phyloP scores from a whole-genome alignment of 2,113 vertebrate genomes.

The Pontoporia blainvillei region DNA sequence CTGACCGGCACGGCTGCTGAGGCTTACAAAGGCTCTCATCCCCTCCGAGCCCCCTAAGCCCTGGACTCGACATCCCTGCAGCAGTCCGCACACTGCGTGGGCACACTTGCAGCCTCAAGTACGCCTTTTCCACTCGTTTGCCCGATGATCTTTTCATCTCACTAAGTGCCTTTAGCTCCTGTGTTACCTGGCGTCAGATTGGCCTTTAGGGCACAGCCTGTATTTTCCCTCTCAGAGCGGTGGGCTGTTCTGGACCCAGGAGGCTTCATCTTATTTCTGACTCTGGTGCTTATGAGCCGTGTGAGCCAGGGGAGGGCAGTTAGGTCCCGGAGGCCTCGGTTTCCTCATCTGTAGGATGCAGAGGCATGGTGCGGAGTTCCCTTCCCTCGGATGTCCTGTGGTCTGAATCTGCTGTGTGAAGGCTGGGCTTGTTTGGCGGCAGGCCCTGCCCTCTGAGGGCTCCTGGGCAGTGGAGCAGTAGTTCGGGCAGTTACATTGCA shows the following conservation, averaged over 20 bases:
- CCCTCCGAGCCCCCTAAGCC: conserved; percentile 23
- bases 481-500: background rate
- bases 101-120: background rate
- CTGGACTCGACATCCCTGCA: conserved; percentile 10
- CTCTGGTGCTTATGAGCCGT: background rate
- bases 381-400: background rate
- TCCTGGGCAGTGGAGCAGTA: background rate
- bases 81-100: background rate
- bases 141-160: conserved; percentile 55
- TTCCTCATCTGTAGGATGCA: background rate
- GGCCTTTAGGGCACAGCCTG: background rate
- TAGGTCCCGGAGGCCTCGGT: background rate
- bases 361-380: background rate
- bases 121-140: background rate
- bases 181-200: background rate
- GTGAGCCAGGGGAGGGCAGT: background rate
- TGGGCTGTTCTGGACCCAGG: background rate
- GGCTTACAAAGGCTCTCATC: conserved; percentile 48
- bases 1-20: conserved; percentile 17
- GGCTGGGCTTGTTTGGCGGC: background rate
- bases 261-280: background rate
- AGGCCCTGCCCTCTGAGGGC: background rate
- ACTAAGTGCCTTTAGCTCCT: conserved; percentile 3
- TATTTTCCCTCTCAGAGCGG: background rate
- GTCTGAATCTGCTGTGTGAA: background rate